Percentiles rank a stretch among this genome's conserved stretches.
Evolutionary conservation across 2,888 invertebrate genomes (phyloP).

Genomic region (Caradrina kadenii): DNA sequence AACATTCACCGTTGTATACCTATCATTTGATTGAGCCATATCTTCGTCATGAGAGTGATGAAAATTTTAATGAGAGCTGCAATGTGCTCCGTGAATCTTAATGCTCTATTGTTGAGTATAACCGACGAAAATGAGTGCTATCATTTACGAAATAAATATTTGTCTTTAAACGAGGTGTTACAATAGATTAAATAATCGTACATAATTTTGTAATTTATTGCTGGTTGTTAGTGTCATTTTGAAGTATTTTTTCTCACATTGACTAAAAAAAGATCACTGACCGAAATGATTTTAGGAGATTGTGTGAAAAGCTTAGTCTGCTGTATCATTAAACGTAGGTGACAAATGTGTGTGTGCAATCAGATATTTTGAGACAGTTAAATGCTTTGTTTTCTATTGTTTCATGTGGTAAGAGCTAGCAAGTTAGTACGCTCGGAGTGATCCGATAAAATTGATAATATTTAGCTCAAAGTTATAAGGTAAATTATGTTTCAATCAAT

Average conservation of each 20-base stretch:
- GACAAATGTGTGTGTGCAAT: too few relatives aligned
- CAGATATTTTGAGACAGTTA: too few relatives aligned
- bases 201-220: slow-evolving; percentile 51
- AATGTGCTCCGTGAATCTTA: slow-evolving; percentile 62
- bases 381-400: too few relatives aligned
- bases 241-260: not conserved
- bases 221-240: not conserved
- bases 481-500: too few relatives aligned
- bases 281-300: slow-evolving; percentile 1
- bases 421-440: too few relatives aligned
- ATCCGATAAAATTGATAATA: too few relatives aligned
- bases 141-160: slow-evolving; percentile 68
- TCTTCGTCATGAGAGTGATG: slow-evolving; percentile 54
- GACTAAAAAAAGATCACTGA: not conserved
- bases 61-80: slow-evolving; percentile 65
- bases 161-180: slow-evolving; percentile 59
- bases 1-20: slow-evolving; percentile 38
- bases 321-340: too few relatives aligned
- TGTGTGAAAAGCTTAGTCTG: not conserved
- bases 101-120: slow-evolving; percentile 64
- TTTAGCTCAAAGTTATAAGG: too few relatives aligned
- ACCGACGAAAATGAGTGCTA: slow-evolving; percentile 50
- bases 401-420: too few relatives aligned
- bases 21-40: slow-evolving; percentile 59
- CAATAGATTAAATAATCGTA: slow-evolving; percentile 61